Base-by-base conservation (phyloP, 2,888 invertebrate species). In the Leucophenga maculata region DNA sequence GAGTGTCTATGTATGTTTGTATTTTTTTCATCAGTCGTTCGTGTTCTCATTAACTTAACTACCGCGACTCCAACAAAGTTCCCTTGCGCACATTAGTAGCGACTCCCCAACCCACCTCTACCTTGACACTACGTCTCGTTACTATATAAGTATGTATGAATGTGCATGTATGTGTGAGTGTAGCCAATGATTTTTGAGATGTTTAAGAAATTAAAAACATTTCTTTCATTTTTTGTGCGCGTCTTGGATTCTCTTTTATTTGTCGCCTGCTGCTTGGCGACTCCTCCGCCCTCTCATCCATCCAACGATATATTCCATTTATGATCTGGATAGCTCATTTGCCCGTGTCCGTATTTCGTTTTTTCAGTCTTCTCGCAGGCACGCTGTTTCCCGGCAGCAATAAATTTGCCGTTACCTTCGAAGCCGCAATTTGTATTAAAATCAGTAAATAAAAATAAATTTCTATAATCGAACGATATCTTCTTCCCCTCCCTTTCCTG, bases 161-260 rank as follows among this genome's bases (percentile, higher is more conserved):
- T 50, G 44, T 16, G 20, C 62, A 13, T 59, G 44, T 60, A 26
- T 44, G 22, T 46, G 65, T 50, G 20, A 20, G 52, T 46, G 69
- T 65, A 71, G 54, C 65, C 70, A 71, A 60, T 65, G 70, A 71
- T 48, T 68, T 68, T 59, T 50, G 60, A 64, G 69, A 66, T 39
- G 60, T 69, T 59, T 55, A 26, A 62, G 62, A 62, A 69, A 67
- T 69, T 67, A 69, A 69, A 69, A 69, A 50, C 39, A 31, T 55
- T 44, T 69, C 67, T 69, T 66, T 18, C 48, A n/a, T 66, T 46
- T 66, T 55, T 50, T 22, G 39, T 39, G 13, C 13, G 44, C 22
- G 6, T 31, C 65, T 48, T 62, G 18, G n/a, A 46, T 44, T 59
- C n/a, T 22, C 18, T 16, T 65, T 16, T 26, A 46, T 54, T 52